These are phyloP conservation scores for Osmoderma eremita DNA, from an alignment of 2,888 invertebrate species.

Conservation along the genomic window DNA sequence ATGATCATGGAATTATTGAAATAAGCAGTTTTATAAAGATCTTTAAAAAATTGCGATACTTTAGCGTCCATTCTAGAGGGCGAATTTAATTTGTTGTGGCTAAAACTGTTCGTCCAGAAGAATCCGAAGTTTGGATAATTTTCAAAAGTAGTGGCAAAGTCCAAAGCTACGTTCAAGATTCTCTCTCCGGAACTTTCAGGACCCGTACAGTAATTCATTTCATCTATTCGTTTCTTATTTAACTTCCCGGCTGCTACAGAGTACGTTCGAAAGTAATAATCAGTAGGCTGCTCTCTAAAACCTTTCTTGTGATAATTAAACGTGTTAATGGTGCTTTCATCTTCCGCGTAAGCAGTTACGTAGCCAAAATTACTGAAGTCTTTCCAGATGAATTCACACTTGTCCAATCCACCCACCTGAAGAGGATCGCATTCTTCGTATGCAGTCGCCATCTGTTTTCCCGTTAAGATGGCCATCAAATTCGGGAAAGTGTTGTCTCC, in stretches of 20 bases:
- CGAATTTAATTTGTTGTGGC: conserved; percentile 75
- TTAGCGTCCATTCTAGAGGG: conserved; percentile 74
- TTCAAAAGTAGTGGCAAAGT: conserved; percentile 73
- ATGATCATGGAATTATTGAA: conserved; percentile 75
- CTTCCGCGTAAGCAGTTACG: conserved; percentile 83
- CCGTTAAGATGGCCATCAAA: conserved; percentile 83
- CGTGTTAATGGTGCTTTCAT: conserved; percentile 76
- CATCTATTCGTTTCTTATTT: conserved; percentile 46
- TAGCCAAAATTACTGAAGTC: conserved; percentile 76
- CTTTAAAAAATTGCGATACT: conserved; percentile 70
- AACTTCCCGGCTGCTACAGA: conserved; percentile 73
- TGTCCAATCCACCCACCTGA: conserved; percentile 65
- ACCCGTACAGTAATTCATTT: conserved; percentile 68
- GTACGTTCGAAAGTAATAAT: conserved; percentile 83
- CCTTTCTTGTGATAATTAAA: conserved; percentile 79
- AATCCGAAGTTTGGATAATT: conserved; percentile 76
- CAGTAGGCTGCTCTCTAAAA: conserved; percentile 78
- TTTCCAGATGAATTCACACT: conserved; percentile 79
- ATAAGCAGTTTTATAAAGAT: conserved; percentile 68
- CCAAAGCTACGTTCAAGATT: conserved; percentile 74
- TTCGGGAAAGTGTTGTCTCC: conserved; percentile 94
- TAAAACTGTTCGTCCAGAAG: conserved; percentile 83
- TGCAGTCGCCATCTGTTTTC: conserved; percentile 55
- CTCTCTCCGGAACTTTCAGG: conserved; percentile 74
- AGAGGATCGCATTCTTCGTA: conserved; percentile 58